These are phyloP conservation scores for Papilio dardanus DNA, from an alignment of 1,140 invertebrate genomes.

Conservation along the genomic window DNA sequence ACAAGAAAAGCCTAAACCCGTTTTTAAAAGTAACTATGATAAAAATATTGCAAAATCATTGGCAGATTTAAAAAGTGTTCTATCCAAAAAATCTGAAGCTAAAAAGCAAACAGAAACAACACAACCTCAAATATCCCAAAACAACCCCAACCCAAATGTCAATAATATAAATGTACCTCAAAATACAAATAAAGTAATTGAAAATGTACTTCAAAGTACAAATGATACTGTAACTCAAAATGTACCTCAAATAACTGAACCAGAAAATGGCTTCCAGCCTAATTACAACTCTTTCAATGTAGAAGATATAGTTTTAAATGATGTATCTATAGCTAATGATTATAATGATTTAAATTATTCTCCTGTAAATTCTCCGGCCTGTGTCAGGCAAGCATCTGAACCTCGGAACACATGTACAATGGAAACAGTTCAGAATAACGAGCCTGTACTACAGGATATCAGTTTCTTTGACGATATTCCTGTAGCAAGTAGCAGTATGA, in stretches of 20 bases:
- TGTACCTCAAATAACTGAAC: not conserved
- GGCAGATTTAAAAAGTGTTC: slow-evolving; percentile 59
- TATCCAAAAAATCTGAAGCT: slow-evolving; percentile 43
- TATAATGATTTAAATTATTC: slow-evolving; percentile 67
- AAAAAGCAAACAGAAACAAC: slow-evolving; percentile 37
- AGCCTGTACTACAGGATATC: slow-evolving; percentile 65
- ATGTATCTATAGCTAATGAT: slow-evolving; percentile 53
- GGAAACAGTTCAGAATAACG: slow-evolving; percentile 45
- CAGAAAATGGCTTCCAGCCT: slow-evolving; percentile 41
- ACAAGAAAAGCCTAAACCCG: slow-evolving; percentile 56
- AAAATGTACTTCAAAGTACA: not conserved
- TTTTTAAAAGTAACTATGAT: slow-evolving; percentile 67
- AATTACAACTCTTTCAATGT: slow-evolving; percentile 63
- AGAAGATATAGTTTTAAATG: slow-evolving; percentile 69
- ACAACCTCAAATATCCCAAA: slow-evolving; percentile 18
- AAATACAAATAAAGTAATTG: not conserved
- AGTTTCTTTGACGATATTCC: slow-evolving; percentile 76
- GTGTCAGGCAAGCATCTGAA: slow-evolving; percentile 38
- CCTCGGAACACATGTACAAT: not conserved
- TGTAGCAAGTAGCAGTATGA: slow-evolving; percentile 74
- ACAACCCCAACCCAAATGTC: not conserved
- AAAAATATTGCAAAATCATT: slow-evolving; percentile 68
- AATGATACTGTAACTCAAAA: slow-evolving; percentile 4
- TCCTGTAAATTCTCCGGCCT: slow-evolving; percentile 63
- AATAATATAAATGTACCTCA: slow-evolving; percentile 8